These are phyloP conservation scores for Rhinolophus ferrumequinum DNA, from an alignment of 2,113 vertebrate species.

Conservation along the genomic window DNA sequence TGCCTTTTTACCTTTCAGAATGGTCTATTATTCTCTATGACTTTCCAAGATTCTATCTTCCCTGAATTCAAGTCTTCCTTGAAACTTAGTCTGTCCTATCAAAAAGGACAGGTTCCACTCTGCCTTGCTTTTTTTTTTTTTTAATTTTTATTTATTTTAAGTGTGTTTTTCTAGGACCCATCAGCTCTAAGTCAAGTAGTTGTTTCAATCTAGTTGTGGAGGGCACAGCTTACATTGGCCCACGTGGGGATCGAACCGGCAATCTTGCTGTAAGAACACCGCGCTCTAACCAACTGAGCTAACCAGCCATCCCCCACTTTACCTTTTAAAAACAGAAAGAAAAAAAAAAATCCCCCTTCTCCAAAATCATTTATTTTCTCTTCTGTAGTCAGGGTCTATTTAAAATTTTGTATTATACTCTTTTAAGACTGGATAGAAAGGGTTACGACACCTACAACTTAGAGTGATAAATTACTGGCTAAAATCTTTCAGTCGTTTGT, in stretches of 20 bases:
- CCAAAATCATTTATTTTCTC: constrained; percentile 15
- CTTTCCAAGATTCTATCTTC: not conserved
- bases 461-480: not conserved
- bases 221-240: too few relatives aligned
- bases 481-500: not conserved
- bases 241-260: too few relatives aligned
- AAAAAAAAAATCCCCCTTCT: not conserved
- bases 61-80: not conserved
- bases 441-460: not conserved
- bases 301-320: not conserved
- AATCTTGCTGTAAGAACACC: too few relatives aligned
- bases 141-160: too few relatives aligned
- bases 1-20: not conserved
- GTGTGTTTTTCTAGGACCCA: too few relatives aligned
- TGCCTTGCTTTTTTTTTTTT: not conserved
- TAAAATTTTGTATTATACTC: constrained; percentile 37
- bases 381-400: not conserved
- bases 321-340: not conserved
- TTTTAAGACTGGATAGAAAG: not conserved
- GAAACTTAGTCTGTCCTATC: not conserved
- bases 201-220: too few relatives aligned
- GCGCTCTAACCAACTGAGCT: too few relatives aligned
- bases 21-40: not conserved
- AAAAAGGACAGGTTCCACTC: not conserved
- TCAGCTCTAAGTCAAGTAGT: too few relatives aligned